Evolutionary conservation across 2,888 invertebrate species (phyloP).

Genomic region (Stenotaenia linearis): DNA sequence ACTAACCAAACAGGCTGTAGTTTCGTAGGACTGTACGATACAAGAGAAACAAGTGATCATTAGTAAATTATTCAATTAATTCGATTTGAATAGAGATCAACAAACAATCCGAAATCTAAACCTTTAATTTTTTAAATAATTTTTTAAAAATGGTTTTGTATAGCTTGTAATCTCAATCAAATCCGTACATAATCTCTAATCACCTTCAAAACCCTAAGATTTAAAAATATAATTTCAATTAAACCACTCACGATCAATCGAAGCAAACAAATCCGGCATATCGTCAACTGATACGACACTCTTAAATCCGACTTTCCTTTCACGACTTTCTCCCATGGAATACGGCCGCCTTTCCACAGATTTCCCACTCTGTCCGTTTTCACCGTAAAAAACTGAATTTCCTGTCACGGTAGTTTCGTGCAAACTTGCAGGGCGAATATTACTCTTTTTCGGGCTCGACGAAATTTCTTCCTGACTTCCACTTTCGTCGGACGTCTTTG

Average conservation of each 20-base stretch:
- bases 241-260: constrained; percentile 78
- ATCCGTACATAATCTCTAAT: background rate
- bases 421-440: background rate
- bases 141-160: too few species aligned
- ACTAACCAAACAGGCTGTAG: constrained; percentile 23
- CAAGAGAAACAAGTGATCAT: constrained; percentile 1
- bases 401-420: constrained; percentile 8
- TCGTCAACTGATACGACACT: constrained; percentile 92
- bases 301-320: constrained; percentile 74
- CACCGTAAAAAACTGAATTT: constrained; percentile 30
- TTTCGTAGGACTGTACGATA: constrained; percentile 1
- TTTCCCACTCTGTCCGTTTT: background rate
- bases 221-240: background rate
- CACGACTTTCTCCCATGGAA: constrained; percentile 34
- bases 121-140: too few species aligned
- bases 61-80: background rate
- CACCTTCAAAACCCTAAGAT: background rate
- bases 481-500: constrained; percentile 80
- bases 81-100: background rate
- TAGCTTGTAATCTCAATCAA: too few species aligned
- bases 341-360: constrained; percentile 27
- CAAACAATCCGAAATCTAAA: too few species aligned
- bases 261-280: constrained; percentile 89
- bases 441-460: background rate
- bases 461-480: constrained; percentile 44